Evolutionary conservation across 2,888 invertebrate genomes (phyloP), one percentile per base, ranked within the genome.

Genomic region (Apodemia arnacis): DNA sequence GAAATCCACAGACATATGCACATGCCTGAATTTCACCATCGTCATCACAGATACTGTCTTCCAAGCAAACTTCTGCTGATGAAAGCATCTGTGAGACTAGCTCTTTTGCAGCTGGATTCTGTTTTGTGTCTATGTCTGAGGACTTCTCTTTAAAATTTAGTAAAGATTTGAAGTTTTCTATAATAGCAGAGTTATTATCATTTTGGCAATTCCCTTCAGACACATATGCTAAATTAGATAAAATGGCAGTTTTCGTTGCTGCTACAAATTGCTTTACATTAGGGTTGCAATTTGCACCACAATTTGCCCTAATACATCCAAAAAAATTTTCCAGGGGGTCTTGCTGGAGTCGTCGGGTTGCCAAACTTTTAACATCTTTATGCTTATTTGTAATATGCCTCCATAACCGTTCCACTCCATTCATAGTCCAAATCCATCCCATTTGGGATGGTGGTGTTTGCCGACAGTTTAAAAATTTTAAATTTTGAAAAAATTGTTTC

Each of bases 271-370:
- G 93, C 0, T 54, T 84, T 21, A 66, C 72, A 15, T 90, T 94
- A 11, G 92, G 93, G 54, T 94, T 94, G 18, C 41, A 83, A 86
- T 93, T 93, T n/a, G 92, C 84, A 0, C 92, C 93, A 88, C 91
- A 94, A 41, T 91, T 92, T 11, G 49, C 85, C 0, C 93, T 34
- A 44, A 80, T 82, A 72, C 83, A 86, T 2, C 80, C 82, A 84
- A 88, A 86, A 34, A 91, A 86, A 83, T 94, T 92, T 87, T 92
- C 93, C 1, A 93, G 38, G 11, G 92, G 88, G 24, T 94, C 94
- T 73, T 94, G 93, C 49, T 92, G 88, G 5, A 93, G 41, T 54
- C 89, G 76, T 63, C 92, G 75, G 8, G 93, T 94, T 0, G 93
- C 87, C 1, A 94, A 66, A 34, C 87, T 91, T 85, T 87, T 87